phyloP scores from a whole-genome alignment of 2,888 invertebrate genomes.

The Drosophila fulvimacula region DNA sequence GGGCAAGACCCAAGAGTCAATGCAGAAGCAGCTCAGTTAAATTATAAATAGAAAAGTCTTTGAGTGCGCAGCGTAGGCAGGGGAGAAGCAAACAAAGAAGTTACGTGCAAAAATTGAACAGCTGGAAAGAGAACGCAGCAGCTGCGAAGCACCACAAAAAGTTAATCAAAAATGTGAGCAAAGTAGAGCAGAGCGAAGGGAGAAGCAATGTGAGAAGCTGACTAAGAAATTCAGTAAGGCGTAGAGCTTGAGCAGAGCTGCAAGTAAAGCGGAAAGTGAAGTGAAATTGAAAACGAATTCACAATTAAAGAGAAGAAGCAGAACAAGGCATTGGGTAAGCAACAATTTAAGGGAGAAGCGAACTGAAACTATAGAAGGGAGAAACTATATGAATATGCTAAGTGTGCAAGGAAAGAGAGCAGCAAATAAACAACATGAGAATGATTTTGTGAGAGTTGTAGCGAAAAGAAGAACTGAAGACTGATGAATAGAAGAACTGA shows the following conservation, averaged over 20 bases:
- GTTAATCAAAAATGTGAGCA: neutral
- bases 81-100: slow-evolving; percentile 2
- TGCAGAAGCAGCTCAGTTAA: neutral
- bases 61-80: too few species aligned
- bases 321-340: neutral
- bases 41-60: neutral
- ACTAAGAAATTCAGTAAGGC: neutral
- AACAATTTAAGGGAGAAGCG: neutral
- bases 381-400: neutral
- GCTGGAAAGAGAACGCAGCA: neutral
- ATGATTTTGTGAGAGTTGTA: too few species aligned
- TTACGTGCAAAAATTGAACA: neutral
- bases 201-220: slow-evolving; percentile 2
- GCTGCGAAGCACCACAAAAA: slow-evolving; percentile 1
- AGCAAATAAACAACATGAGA: neutral
- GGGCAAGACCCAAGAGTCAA: too few species aligned
- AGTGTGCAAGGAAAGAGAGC: too few species aligned
- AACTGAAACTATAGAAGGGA: too few species aligned
- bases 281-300: too few species aligned
- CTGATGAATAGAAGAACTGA: too few species aligned
- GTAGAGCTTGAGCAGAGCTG: too few species aligned
- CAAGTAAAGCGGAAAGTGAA: neutral
- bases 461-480: too few species aligned
- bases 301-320: neutral
- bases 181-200: neutral